Evolutionary conservation across 2,888 invertebrate genomes (phyloP).

Genomic region (Odontocerum albicorne): DNA sequence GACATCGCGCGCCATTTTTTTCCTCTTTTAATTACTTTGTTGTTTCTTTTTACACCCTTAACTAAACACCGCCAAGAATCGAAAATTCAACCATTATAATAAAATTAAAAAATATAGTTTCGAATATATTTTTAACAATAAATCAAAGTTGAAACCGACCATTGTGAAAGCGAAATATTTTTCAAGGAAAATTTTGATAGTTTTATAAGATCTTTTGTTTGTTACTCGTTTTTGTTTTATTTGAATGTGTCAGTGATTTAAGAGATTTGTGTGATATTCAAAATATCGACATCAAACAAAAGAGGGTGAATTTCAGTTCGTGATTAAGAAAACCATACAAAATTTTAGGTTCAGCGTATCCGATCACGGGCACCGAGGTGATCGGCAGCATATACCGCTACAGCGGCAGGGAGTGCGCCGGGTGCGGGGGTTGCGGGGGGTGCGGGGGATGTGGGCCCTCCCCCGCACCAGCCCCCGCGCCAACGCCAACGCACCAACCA

Average conservation of each 20-base stretch:
- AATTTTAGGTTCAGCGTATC: slow-evolving; percentile 26
- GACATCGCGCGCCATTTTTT: slow-evolving; percentile 37
- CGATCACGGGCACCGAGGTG: slow-evolving; percentile 40
- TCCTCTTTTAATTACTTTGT: background rate
- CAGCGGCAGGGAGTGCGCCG: slow-evolving; percentile 46
- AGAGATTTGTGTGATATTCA: too few species aligned
- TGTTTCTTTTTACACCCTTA: too few species aligned
- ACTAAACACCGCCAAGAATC: too few species aligned
- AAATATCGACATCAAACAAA: too few species aligned
- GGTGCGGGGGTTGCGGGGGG: slow-evolving; percentile 35
- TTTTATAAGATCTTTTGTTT: too few species aligned
- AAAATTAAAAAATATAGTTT: too few species aligned
- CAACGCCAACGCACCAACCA: slow-evolving; percentile 42
- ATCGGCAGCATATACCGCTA: slow-evolving; percentile 28
- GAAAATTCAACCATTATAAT: too few species aligned
- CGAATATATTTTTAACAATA: too few species aligned
- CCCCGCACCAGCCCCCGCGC: slow-evolving; percentile 42
- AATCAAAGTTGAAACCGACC: too few species aligned
- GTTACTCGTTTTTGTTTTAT: too few species aligned
- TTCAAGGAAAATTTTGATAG: too few species aligned
- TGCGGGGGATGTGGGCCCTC: slow-evolving; percentile 44
- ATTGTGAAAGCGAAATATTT: background rate
- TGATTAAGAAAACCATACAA: background rate
- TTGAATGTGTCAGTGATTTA: too few species aligned
- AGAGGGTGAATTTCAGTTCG: slow-evolving; percentile 25